Evolutionary conservation across 2,797 vertebrate genomes (phyloP).

Genomic region (Chrysocyon brachyurus): DNA sequence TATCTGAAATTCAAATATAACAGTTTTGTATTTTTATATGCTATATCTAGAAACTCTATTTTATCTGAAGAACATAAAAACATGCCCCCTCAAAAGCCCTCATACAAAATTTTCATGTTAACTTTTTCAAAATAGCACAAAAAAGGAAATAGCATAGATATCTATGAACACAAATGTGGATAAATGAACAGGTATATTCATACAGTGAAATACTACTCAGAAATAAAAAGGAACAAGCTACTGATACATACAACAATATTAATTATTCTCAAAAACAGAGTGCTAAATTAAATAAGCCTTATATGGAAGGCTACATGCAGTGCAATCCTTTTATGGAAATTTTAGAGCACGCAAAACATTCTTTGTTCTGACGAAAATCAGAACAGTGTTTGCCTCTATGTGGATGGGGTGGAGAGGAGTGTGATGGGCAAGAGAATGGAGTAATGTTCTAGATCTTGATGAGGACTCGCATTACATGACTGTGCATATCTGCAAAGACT

Average conservation of each 20-base stretch:
- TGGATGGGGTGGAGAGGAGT: neutral
- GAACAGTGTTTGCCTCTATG: too few species aligned
- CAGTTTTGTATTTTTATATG: neutral
- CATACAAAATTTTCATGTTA: neutral
- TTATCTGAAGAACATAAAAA: constrained; percentile 4
- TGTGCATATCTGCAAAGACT: neutral
- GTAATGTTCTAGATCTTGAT: neutral
- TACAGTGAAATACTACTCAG: neutral
- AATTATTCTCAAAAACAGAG: neutral
- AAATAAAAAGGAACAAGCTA: neutral
- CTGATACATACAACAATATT: neutral
- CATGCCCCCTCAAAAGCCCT: neutral
- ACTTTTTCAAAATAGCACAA: neutral
- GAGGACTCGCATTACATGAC: neutral
- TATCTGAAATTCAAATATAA: neutral
- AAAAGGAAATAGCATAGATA: neutral
- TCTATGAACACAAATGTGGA: neutral
- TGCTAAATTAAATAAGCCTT: neutral
- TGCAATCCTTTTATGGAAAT: neutral
- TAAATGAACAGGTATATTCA: neutral
- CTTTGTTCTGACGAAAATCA: neutral
- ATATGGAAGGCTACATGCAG: neutral
- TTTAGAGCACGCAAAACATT: neutral
- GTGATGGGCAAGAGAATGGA: neutral
- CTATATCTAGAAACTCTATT: neutral